These are phyloP conservation scores for Ylistrum balloti DNA, from an alignment of 1,140 invertebrate species.

Conservation along the genomic window DNA sequence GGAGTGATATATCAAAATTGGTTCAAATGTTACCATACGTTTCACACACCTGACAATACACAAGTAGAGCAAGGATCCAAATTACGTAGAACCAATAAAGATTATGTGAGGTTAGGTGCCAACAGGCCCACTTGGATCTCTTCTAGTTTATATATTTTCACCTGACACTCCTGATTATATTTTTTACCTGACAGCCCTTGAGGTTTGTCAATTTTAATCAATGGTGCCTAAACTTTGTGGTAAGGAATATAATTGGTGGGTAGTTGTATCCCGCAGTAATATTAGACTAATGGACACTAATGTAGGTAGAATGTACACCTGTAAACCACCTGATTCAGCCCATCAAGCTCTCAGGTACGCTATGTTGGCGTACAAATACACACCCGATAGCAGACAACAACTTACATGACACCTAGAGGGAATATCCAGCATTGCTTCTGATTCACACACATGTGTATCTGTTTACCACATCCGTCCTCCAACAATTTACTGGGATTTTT, in stretches of 20 bases:
- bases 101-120: too few relatives aligned
- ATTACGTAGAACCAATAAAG: too few relatives aligned
- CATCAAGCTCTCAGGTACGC: neutral
- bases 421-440: neutral
- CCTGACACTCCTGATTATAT: too few relatives aligned
- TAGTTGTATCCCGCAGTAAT: neutral
- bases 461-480: neutral
- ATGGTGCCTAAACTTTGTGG: too few relatives aligned
- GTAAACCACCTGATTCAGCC: neutral
- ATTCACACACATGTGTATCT: neutral
- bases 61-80: too few relatives aligned
- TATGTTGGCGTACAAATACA: slow-evolving; percentile 1
- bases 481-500: neutral
- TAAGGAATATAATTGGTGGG: neutral
- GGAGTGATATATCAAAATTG: too few relatives aligned
- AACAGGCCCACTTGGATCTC: too few relatives aligned
- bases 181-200: too few relatives aligned
- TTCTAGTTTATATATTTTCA: too few relatives aligned
- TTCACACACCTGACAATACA: too few relatives aligned
- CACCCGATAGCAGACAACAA: neutral
- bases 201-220: too few relatives aligned
- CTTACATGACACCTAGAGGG: neutral
- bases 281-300: neutral
- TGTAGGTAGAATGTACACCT: neutral
- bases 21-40: too few relatives aligned